Percentiles rank a stretch among this genome's conserved stretches.
These are phyloP conservation scores for Meles meles DNA, from an alignment of 2,113 vertebrate genomes.

Conservation along the genomic window DNA sequence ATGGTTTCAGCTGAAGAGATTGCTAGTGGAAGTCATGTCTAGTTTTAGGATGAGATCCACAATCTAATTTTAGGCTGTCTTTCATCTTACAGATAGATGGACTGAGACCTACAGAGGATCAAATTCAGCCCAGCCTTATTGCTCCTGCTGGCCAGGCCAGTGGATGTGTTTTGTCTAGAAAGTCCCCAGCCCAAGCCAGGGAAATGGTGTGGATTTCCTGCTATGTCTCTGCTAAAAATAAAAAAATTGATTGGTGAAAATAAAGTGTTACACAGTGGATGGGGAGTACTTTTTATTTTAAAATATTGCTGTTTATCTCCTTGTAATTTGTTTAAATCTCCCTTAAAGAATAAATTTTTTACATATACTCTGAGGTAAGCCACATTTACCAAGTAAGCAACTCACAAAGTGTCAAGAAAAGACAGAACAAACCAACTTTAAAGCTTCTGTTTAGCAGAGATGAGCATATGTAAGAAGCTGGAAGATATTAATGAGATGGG, in stretches of 20 bases:
- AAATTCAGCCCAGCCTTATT: neutral
- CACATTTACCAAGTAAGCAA: neutral
- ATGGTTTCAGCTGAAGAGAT: neutral
- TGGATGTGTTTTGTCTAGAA: neutral
- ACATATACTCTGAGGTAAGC: neutral
- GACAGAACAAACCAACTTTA: neutral
- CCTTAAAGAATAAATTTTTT: slow-evolving; percentile 20
- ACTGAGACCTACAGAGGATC: neutral
- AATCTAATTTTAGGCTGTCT: slow-evolving; percentile 19
- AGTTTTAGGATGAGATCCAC: slow-evolving; percentile 2
- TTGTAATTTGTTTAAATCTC: neutral
- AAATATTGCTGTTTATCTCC: neutral
- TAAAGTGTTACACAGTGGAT: neutral
- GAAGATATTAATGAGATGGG: neutral
- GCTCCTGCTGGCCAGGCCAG: neutral
- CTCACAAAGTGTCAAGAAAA: neutral
- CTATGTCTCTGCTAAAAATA: neutral
- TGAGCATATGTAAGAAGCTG: neutral
- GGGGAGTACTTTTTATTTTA: neutral
- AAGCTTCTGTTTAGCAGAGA: neutral
- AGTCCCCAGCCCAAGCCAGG: neutral
- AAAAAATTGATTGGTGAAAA: neutral
- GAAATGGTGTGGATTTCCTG: neutral
- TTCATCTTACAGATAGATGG: neutral
- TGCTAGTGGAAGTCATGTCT: neutral